These are phyloP conservation scores for Epinotia bilunana DNA, from an alignment of 2,888 invertebrate species.

Conservation along the genomic window DNA sequence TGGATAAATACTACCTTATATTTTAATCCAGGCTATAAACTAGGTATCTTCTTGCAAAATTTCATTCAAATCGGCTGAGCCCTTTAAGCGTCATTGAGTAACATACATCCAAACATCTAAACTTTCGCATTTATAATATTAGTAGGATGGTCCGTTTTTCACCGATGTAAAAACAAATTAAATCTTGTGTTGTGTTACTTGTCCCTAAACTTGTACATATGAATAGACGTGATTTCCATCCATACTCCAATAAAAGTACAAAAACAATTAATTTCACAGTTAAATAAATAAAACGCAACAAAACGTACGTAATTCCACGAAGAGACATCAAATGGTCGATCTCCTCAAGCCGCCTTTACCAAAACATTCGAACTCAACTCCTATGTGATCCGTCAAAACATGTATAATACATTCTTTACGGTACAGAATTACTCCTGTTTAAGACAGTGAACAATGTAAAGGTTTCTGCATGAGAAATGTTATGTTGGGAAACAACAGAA, in stretches of 20 bases:
- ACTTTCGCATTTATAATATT: too few species aligned
- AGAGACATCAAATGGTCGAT: conserved; percentile 15
- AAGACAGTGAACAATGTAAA: conserved; percentile 24
- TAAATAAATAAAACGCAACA: conserved; percentile 3
- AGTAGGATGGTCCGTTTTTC: too few species aligned
- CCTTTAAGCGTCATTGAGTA: too few species aligned
- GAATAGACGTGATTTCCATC: not conserved
- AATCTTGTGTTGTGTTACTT: too few species aligned
- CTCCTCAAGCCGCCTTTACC: conserved; percentile 9
- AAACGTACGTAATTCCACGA: conserved; percentile 5
- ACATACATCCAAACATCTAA: too few species aligned
- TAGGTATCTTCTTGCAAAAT: too few species aligned
- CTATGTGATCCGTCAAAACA: conserved; percentile 8
- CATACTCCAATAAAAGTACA: not conserved
- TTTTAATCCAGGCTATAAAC: too few species aligned
- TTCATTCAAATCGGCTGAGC: too few species aligned
- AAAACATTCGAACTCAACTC: conserved; percentile 13
- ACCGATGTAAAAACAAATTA: too few species aligned
- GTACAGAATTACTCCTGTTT: conserved; percentile 33
- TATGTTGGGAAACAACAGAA: conserved; percentile 47
- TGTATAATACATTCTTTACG: conserved; percentile 21
- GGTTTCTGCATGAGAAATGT: conserved; percentile 15
- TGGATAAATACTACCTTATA: too few species aligned
- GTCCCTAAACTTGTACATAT: not conserved
- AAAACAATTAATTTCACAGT: not conserved